These are phyloP conservation scores for Doris montereyensis DNA, from an alignment of 2,888 invertebrate genomes.

Conservation along the genomic window DNA sequence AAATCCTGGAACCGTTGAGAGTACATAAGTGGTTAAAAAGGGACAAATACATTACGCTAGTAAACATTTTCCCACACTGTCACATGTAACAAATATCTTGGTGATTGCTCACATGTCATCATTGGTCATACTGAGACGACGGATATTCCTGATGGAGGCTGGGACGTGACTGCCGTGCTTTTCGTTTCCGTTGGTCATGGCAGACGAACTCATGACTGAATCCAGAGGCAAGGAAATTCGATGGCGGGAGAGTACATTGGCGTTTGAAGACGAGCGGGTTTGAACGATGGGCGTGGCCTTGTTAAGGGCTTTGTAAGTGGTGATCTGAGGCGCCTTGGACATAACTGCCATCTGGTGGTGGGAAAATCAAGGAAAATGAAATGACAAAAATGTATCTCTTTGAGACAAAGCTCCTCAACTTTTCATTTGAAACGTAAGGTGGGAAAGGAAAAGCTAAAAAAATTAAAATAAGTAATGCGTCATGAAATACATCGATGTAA, in stretches of 20 bases:
- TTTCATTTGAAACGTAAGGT: too few species aligned
- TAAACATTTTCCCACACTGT: too few species aligned
- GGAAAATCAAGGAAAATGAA: neutral
- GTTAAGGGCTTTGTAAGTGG: conserved; percentile 65
- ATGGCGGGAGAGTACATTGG: conserved; percentile 28
- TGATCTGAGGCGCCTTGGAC: conserved; percentile 66
- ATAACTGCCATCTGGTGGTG: conserved; percentile 59
- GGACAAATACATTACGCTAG: too few species aligned
- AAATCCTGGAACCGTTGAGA: too few species aligned
- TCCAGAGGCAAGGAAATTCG: conserved; percentile 32
- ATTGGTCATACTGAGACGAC: conserved; percentile 57
- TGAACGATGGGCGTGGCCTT: conserved; percentile 31
- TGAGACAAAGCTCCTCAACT: too few species aligned
- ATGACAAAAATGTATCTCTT: too few species aligned
- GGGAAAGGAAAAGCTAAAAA: too few species aligned
- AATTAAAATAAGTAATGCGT: too few species aligned
- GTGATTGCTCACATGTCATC: conserved; percentile 43
- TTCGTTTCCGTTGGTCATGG: neutral
- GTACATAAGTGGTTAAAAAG: too few species aligned
- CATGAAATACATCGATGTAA: too few species aligned
- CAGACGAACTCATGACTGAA: neutral
- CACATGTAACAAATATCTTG: too few species aligned
- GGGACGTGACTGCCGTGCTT: conserved; percentile 43
- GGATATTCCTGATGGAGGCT: conserved; percentile 63
- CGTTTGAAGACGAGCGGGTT: conserved; percentile 32